A percentile compares a stretch with the other conserved stretches of the same genome.
Conservation (phyloP, 2,888 invertebrate genomes). For the Lasiommata megera region DNA sequence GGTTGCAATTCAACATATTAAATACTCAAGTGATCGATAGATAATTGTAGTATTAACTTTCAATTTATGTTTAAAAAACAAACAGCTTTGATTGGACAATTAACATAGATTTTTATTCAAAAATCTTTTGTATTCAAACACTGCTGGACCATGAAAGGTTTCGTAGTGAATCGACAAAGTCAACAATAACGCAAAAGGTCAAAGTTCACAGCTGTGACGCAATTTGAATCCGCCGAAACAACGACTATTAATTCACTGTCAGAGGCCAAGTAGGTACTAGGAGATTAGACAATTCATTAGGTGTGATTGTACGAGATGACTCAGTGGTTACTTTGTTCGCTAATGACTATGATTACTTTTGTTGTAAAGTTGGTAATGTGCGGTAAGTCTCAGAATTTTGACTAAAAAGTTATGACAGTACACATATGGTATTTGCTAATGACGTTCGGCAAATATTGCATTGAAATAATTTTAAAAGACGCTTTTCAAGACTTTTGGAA, state of each 20-base stretch:
- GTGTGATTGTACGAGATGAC: slow-evolving; percentile 67
- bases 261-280: slow-evolving; percentile 46
- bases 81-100: background rate
- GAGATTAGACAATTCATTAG: slow-evolving; percentile 77
- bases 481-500: no score
- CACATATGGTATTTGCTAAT: slow-evolving; percentile 16
- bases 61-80: no score
- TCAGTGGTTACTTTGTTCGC: slow-evolving; percentile 51
- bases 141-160: background rate
- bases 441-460: background rate
- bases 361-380: slow-evolving; percentile 21
- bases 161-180: slow-evolving; percentile 1
- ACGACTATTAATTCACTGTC: slow-evolving; percentile 58
- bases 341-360: slow-evolving; percentile 35
- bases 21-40: no score
- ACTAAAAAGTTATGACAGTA: slow-evolving; percentile 8
- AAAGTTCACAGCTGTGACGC: slow-evolving; percentile 10
- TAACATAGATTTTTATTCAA: background rate
- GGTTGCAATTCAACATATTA: no score
- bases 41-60: no score
- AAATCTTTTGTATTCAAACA: background rate
- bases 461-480: background rate
- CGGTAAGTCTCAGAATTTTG: slow-evolving; percentile 14
- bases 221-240: slow-evolving; percentile 20
- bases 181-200: slow-evolving; percentile 10